Conservation (phyloP, 2,888 invertebrate species). For the Protodeltote pygarga region DNA sequence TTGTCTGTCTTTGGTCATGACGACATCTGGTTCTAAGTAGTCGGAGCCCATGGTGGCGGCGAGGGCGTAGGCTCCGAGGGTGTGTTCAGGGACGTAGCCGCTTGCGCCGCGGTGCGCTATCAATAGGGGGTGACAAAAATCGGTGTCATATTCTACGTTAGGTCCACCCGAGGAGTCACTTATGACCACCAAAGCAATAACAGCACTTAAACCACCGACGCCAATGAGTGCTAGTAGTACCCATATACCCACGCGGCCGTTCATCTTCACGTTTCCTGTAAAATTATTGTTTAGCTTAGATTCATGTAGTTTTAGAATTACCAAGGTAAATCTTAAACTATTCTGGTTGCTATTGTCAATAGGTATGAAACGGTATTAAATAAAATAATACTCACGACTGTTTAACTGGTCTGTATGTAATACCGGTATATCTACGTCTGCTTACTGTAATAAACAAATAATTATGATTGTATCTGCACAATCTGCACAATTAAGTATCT, state of each 20-base stretch:
- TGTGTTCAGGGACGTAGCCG: constrained; percentile 80
- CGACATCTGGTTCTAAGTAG: constrained; percentile 79
- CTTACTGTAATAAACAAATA: constrained; percentile 14
- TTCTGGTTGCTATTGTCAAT: too few relatives aligned
- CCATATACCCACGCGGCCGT: constrained; percentile 12
- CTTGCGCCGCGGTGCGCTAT: constrained; percentile 80
- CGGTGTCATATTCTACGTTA: constrained; percentile 53
- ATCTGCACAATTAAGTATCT: constrained; percentile 40
- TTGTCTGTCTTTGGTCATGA: constrained; percentile 76
- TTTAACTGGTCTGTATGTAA: background rate
- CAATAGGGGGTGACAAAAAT: constrained; percentile 69
- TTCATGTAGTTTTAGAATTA: too few relatives aligned
- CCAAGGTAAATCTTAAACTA: too few relatives aligned
- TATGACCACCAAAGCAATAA: constrained; percentile 42
- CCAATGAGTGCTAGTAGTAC: constrained; percentile 24
- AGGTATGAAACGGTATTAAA: background rate
- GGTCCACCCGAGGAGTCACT: constrained; percentile 24
- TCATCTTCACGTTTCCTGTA: constrained; percentile 29
- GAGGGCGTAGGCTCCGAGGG: constrained; percentile 77
- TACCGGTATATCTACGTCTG: constrained; percentile 8
- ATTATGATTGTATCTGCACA: constrained; percentile 26
- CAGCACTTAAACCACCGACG: constrained; percentile 38
- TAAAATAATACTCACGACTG: constrained; percentile 16
- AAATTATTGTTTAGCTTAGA: background rate
- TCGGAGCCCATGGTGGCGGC: constrained; percentile 80